Percentiles rank a stretch among this genome's conserved stretches.
phyloP scores from a whole-genome alignment of 2,797 vertebrate genomes.

The Orestias chungarensis region DNA sequence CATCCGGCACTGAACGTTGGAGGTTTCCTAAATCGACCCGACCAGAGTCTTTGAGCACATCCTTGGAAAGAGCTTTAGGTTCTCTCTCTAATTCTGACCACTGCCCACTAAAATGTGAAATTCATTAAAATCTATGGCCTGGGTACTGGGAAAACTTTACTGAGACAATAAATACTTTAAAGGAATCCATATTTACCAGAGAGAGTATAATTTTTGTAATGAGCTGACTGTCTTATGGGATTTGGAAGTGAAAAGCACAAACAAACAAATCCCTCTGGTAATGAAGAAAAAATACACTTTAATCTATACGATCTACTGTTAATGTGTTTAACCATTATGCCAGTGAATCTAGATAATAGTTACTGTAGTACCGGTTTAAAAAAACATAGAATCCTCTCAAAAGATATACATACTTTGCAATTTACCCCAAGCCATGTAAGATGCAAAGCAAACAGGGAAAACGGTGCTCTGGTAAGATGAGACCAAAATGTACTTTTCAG shows the following conservation, averaged over 20 bases:
- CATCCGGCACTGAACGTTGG: slow-evolving; percentile 11
- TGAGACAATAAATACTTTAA: neutral
- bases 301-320: neutral
- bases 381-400: no score
- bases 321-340: neutral
- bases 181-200: neutral
- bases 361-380: no score
- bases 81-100: neutral
- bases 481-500: no score
- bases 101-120: neutral
- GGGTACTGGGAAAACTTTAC: neutral
- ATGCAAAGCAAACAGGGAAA: neutral
- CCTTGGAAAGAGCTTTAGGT: neutral
- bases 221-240: neutral
- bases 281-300: neutral
- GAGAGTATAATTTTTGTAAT: neutral
- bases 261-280: neutral
- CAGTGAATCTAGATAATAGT: neutral
- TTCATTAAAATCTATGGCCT: neutral
- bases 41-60: slow-evolving; percentile 28
- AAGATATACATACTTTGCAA: no score
- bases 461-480: neutral
- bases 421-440: neutral
- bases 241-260: neutral
- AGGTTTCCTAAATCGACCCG: slow-evolving; percentile 39